phyloP scores from a whole-genome alignment of 2,113 vertebrate species.

The Cyphomyrus plagiostoma region DNA sequence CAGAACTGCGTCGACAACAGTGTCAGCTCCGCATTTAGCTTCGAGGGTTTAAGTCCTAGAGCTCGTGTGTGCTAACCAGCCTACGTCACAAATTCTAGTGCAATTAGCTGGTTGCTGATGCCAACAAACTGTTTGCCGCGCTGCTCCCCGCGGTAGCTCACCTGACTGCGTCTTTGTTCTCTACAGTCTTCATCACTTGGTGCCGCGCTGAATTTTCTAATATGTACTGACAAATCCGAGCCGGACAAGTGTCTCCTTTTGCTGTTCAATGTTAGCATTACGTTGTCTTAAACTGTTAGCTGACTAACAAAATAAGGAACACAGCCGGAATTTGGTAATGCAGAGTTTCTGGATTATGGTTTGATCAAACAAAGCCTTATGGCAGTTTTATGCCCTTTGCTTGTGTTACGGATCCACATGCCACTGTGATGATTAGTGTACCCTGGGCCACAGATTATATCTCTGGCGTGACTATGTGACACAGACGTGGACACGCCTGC shows the following conservation, averaged over 20 bases:
- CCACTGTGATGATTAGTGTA: background rate
- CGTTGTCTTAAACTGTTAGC: background rate
- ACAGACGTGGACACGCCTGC: background rate
- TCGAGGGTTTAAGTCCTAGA: constrained; percentile 26
- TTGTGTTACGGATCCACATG: background rate
- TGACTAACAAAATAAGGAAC: background rate
- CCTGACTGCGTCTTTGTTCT: background rate
- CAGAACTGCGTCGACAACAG: constrained; percentile 20
- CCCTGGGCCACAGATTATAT: background rate
- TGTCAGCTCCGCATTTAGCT: constrained; percentile 31
- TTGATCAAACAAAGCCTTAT: background rate
- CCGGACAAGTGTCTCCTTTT: background rate
- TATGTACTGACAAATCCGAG: background rate
- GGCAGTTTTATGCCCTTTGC: background rate
- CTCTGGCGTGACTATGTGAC: background rate
- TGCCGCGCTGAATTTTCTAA: background rate
- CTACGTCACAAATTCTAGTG: constrained; percentile 40
- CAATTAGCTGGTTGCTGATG: constrained; percentile 27
- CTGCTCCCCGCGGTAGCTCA: background rate
- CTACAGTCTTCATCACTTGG: background rate
- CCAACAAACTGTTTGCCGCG: background rate
- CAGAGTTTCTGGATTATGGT: background rate
- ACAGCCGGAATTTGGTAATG: background rate
- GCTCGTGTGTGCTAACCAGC: constrained; percentile 35
- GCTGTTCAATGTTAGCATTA: background rate